Evolutionary conservation across 2,113 vertebrate species (phyloP), one percentile per base, ranked within the genome.

Genomic region (Caloenas nicobarica): DNA sequence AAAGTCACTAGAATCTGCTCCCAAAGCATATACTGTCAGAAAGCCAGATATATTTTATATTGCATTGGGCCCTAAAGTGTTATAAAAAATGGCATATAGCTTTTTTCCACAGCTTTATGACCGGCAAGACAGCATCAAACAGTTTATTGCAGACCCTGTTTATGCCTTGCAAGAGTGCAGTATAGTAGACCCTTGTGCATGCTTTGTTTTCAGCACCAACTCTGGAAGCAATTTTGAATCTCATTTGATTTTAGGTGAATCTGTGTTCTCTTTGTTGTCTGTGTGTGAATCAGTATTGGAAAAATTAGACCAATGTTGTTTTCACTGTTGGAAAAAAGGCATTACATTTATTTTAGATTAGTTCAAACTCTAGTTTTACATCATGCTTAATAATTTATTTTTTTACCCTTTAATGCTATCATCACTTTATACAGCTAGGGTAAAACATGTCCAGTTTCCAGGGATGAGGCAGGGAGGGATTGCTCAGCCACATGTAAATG

Each of bases 41-140:
- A 84, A 93, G 80, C 48, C 48, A 94, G 70, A 68, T 62, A 57
- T 88, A 85, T 96, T 87, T 94, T 93, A 81, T 88, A 90, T 73
- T 81, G 80, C 94, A 97, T 94, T 97, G 96, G 93, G 84, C 98
- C 97, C 98, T 88, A 28, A 97, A 98, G 98, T 94, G 88, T 97
- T 95, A 96, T 98, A 96, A 98, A 97, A 98, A 97, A 96, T 94
- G 95, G 82, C 82, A 95, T 95, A 73, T 97, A 71, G 28, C 10
- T 33, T 80, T 82, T 78, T 78, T 95, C 44, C 88, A 71, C 94
- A 68, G 89, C 61, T 97, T 97, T 86, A 95, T 96, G 93, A 95
- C 94, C 87, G 86, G 91, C 66, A 89, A 86, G 83, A 54, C 57
- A 89, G 38, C 76, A 91, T 82, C 87, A 81, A 91, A 88, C 61